Percentiles rank a stretch among this genome's conserved stretches.
These are phyloP conservation scores for Austrofundulus limnaeus DNA, from an alignment of 2,113 vertebrate species.

Conservation along the genomic window DNA sequence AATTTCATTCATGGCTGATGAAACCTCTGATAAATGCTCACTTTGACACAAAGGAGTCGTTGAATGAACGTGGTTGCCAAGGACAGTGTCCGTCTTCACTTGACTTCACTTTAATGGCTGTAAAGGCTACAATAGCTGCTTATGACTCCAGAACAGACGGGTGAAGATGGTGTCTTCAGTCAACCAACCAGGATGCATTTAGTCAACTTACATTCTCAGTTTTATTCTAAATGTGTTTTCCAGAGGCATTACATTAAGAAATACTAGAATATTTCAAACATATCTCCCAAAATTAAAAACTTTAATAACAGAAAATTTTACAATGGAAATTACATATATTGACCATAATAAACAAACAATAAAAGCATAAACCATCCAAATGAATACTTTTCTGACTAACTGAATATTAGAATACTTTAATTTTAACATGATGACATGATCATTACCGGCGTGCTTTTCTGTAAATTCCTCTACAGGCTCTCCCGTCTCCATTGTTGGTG, in stretches of 20 bases:
- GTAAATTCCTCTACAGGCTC: slow-evolving; percentile 84
- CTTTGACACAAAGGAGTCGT: background rate
- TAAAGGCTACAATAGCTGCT: background rate
- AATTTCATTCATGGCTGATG: background rate
- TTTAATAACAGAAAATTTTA: too few species aligned
- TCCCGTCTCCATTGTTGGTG: slow-evolving; percentile 73
- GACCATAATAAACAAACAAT: too few species aligned
- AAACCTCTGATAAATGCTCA: background rate
- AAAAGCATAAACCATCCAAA: too few species aligned
- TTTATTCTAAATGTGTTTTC: too few species aligned
- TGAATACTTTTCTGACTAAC: too few species aligned
- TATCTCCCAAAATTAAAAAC: too few species aligned
- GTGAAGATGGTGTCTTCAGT: too few species aligned
- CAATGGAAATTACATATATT: too few species aligned
- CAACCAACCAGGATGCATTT: background rate
- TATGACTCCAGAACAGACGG: background rate
- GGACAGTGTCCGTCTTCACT: background rate
- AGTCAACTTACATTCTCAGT: too few species aligned
- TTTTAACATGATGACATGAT: background rate
- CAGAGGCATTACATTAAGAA: too few species aligned
- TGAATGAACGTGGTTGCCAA: background rate
- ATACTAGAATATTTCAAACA: too few species aligned
- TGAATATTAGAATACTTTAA: background rate
- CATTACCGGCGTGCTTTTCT: slow-evolving; percentile 87
- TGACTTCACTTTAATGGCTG: background rate